Evolutionary conservation across 2,888 invertebrate species (phyloP).

Genomic region (Drosophila rellima): DNA sequence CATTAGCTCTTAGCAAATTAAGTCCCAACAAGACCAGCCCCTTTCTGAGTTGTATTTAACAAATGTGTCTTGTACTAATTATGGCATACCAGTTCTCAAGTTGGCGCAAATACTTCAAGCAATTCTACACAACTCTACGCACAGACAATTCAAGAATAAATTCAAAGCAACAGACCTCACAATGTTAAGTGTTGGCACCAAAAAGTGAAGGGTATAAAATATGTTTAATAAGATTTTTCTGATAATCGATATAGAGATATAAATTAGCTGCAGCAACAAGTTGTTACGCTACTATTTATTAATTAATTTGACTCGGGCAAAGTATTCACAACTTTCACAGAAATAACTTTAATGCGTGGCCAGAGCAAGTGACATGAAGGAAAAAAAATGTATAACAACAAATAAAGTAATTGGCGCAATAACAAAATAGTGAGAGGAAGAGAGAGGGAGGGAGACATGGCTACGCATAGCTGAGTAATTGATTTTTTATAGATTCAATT

Average conservation of each 20-base stretch:
- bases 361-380: slow-evolving; percentile 32
- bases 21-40: slow-evolving; percentile 11
- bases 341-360: slow-evolving; percentile 46
- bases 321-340: slow-evolving; percentile 62
- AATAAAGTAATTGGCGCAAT: slow-evolving; percentile 28
- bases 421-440: neutral
- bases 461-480: slow-evolving; percentile 70
- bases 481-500: slow-evolving; percentile 69
- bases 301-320: slow-evolving; percentile 47
- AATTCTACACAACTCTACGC: slow-evolving; percentile 44
- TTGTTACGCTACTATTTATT: slow-evolving; percentile 49
- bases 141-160: slow-evolving; percentile 44
- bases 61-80: slow-evolving; percentile 29
- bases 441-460: slow-evolving; percentile 19
- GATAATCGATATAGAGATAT: slow-evolving; percentile 26
- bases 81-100: slow-evolving; percentile 23
- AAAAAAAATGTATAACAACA: slow-evolving; percentile 20
- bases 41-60: neutral
- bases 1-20: neutral
- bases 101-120: slow-evolving; percentile 20
- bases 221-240: slow-evolving; percentile 31
- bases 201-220: slow-evolving; percentile 45
- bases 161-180: slow-evolving; percentile 26
- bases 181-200: slow-evolving; percentile 32
- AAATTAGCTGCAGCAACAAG: slow-evolving; percentile 33